These are phyloP conservation scores for Tenrec ecaudatus DNA, from an alignment of 2,113 vertebrate genomes.

Conservation along the genomic window DNA sequence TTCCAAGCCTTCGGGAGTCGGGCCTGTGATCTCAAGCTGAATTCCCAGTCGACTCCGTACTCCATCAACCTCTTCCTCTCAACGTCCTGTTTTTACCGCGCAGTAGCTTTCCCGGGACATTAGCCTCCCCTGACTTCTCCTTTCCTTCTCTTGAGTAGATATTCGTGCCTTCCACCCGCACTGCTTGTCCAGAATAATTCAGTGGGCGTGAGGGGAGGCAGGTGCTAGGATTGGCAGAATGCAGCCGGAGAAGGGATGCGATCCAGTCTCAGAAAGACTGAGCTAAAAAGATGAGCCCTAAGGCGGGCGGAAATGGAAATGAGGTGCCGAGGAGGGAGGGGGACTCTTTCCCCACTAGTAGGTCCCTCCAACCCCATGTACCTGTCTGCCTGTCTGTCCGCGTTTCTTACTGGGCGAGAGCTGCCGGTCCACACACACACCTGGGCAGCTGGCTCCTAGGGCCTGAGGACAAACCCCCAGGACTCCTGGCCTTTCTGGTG, in stretches of 20 bases:
- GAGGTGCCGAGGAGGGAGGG: not conserved
- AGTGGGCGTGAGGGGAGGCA: not conserved
- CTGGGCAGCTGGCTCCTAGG: not conserved
- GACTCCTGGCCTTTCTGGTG: not conserved
- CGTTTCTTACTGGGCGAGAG: not conserved
- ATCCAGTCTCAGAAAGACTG: constrained; percentile 50
- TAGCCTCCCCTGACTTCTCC: not conserved
- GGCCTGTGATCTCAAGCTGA: not conserved
- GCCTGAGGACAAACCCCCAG: not conserved
- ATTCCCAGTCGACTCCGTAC: not conserved
- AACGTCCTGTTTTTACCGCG: not conserved
- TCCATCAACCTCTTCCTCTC: not conserved
- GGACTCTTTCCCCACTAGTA: not conserved
- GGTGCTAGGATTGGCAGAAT: not conserved
- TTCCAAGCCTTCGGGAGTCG: not conserved
- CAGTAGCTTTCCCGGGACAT: not conserved
- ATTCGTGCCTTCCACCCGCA: not conserved
- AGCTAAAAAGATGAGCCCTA: constrained; percentile 18
- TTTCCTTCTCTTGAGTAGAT: not conserved
- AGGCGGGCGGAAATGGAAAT: constrained; percentile 15
- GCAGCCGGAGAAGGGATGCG: not conserved
- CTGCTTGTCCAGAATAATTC: not conserved
- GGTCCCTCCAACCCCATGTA: not conserved
- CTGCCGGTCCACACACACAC: not conserved
- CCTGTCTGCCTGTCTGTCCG: not conserved